Conservation (phyloP, 2,888 invertebrate species). For the Eubasilissa splendida region DNA sequence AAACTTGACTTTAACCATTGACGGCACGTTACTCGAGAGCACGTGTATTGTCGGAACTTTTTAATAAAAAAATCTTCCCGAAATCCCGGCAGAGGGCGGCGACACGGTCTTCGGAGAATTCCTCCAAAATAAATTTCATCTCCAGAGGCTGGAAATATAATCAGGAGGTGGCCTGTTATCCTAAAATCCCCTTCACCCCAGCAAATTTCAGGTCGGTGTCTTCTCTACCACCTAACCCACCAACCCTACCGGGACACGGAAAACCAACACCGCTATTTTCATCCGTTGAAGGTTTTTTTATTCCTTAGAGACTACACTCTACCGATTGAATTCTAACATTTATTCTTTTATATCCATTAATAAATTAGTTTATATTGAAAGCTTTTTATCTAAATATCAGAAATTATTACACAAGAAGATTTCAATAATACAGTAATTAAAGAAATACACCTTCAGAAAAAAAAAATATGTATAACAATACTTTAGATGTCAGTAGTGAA, state of each 20-base stretch:
- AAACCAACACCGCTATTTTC: constrained; percentile 13
- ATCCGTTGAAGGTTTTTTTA: constrained; percentile 7
- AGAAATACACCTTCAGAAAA: too few relatives aligned
- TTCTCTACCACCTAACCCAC: constrained; percentile 15
- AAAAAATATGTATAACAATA: too few relatives aligned
- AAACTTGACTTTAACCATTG: constrained; percentile 33
- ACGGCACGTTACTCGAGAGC: constrained; percentile 31
- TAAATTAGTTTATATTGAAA: too few relatives aligned
- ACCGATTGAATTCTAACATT: too few relatives aligned
- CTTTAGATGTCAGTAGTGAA: too few relatives aligned
- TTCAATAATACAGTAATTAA: too few relatives aligned
- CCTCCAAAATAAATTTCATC: constrained; percentile 50
- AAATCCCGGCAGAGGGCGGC: constrained; percentile 7
- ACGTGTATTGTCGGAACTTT: constrained; percentile 30
- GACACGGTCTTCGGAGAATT: constrained; percentile 28
- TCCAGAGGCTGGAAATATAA: constrained; percentile 49
- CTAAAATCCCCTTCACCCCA: constrained; percentile 35
- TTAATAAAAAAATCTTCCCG: constrained; percentile 19
- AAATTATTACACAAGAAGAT: too few relatives aligned
- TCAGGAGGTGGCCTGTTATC: constrained; percentile 47
- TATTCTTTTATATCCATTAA: too few relatives aligned
- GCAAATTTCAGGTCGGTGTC: constrained; percentile 36
- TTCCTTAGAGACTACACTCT: background rate
- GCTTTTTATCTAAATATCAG: too few relatives aligned
- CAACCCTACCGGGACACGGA: constrained; percentile 31